A percentile compares a stretch with the other conserved stretches of the same genome.
phyloP scores from a whole-genome alignment of 35 echinoderm and acorn worm species.

The Diadema setosum region DNA sequence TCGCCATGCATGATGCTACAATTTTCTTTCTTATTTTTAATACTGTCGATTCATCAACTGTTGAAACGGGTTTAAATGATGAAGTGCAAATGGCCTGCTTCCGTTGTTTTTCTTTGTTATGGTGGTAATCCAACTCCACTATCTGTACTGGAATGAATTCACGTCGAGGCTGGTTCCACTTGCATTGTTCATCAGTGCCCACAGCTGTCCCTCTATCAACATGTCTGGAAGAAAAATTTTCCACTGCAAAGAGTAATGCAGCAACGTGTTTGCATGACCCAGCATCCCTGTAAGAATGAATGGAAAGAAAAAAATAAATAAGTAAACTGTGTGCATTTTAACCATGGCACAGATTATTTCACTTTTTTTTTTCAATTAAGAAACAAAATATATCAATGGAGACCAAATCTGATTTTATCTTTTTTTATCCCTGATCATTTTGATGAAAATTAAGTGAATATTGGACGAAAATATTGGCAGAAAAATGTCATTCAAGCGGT shows the following conservation, averaged over 20 bases:
- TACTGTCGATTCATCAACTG: background rate
- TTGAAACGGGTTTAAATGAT: background rate
- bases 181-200: background rate
- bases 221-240: slow-evolving; percentile 2
- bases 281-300: background rate
- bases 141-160: background rate
- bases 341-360: background rate
- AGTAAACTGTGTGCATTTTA: background rate
- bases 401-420: background rate
- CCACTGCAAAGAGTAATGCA: background rate
- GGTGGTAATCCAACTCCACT: background rate
- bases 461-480: background rate
- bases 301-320: background rate
- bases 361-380: too few species aligned
- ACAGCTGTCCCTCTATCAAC: background rate
- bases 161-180: background rate
- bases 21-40: background rate
- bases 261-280: slow-evolving; percentile 27
- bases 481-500: background rate
- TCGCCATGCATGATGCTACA: background rate
- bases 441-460: background rate
- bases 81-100: background rate
- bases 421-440: background rate
- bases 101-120: background rate
- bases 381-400: background rate